Percentiles rank a stretch among this genome's conserved stretches.
These are phyloP conservation scores for Sapajus apella DNA, from an alignment of 2,113 vertebrate genomes.

Conservation along the genomic window DNA sequence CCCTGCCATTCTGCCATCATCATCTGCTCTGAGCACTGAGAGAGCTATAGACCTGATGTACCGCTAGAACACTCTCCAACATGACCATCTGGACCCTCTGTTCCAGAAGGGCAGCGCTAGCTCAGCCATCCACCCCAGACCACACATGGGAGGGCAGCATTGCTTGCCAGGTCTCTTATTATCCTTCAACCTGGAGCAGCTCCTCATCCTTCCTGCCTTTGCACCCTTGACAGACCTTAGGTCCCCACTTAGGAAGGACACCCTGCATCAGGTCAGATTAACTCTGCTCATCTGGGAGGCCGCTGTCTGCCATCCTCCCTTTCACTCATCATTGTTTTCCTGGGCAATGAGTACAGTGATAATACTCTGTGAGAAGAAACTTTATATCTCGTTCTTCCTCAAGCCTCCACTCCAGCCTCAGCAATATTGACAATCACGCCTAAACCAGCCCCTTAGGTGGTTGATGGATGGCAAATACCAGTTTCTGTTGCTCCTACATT, in stretches of 20 bases:
- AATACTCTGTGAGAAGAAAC: neutral
- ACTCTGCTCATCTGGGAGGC: neutral
- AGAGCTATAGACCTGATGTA: neutral
- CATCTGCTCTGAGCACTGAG: neutral
- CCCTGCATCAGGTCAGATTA: neutral
- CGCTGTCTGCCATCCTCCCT: neutral
- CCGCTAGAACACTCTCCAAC: neutral
- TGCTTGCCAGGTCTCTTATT: neutral
- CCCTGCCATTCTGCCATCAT: no score
- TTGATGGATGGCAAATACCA: neutral
- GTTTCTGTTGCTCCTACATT: neutral
- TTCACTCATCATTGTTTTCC: neutral
- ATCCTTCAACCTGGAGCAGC: neutral
- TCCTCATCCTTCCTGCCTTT: neutral
- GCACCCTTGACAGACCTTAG: fast-evolving
- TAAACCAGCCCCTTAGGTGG: neutral
- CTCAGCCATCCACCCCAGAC: neutral
- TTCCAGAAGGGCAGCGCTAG: neutral
- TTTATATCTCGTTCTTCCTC: neutral
- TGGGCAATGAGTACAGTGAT: neutral
- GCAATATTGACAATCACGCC: neutral
- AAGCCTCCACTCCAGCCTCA: neutral
- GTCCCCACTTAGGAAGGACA: neutral
- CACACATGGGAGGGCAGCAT: no score
- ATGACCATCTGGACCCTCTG: neutral